Base-by-base conservation (phyloP, 2,797 vertebrate genomes). In the Urocyon cinereoargenteus region DNA sequence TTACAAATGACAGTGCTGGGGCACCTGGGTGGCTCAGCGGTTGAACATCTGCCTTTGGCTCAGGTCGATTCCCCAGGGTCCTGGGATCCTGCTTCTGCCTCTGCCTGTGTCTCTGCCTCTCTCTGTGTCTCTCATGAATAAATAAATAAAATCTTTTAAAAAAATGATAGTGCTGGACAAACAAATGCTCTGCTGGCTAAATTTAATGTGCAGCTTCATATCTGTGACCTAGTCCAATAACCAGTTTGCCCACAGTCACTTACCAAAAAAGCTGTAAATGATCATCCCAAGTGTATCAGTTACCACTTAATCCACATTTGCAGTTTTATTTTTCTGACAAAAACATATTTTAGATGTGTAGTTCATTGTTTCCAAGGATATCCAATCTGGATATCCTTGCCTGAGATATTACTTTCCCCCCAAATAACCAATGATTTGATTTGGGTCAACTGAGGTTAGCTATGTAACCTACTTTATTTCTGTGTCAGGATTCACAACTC, bases 251-350 rank as follows among this genome's bases (percentile, higher is more conserved):
- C 59, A 40, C 3, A 59, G 40, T 57, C 49, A 12, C 18, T 83
- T 73, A 62, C 18, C 18, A 34, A 40, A 92, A 72, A 61, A 31
- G n/a, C 66, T 96, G 66, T 84, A 24, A 36, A 22, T 4, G 36
- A 34, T 68, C 28, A 75, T 15, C 68, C n/a, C 55, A 62, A n/a
- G 28, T 61, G 4, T 59, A 75, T 91, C 40, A 89, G 15, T 66
- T 34, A 93, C 64, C 14, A 85, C 49, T 62, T 93, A 68, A 68
- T 70, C 59, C 14, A 86, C 45, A 45, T 57, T 81, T 57, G 21
- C n/a, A 72, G 45, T 59, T 90, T 90, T 66, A 49, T 81, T 86
- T 95, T 94, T 85, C 75, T 95, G 64, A 90, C 75, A 84, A 72
- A 94, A 90, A 36, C 3, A 16, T 55, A 61, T 90, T 96, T 97